Evolutionary conservation across 2,888 invertebrate species (phyloP).

Genomic region (Caenorhabditis drosophilae): DNA sequence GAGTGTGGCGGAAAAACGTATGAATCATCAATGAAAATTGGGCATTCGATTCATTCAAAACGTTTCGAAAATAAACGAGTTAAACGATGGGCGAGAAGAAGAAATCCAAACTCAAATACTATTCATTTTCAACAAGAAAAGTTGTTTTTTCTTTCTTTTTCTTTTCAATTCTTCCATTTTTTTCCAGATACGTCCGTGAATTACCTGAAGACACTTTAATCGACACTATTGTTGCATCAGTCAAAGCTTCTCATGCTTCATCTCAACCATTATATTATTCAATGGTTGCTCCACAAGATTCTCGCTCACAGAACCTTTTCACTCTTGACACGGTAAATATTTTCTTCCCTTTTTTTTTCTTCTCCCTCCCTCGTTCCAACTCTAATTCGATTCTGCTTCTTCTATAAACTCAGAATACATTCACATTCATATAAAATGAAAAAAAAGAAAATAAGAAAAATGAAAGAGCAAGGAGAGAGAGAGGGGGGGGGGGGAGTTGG

Average conservation of each 20-base stretch:
- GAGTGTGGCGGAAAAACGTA: conserved; percentile 26
- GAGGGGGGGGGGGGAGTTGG: no score
- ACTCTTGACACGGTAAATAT: conserved; percentile 51
- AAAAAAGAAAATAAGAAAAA: no score
- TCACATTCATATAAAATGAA: no score
- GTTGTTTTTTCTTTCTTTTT: conserved; percentile 24
- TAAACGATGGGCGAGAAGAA: conserved; percentile 61
- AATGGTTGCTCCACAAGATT: conserved; percentile 65
- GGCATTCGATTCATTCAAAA: conserved; percentile 32
- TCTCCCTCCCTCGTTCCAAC: no score
- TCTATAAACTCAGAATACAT: no score
- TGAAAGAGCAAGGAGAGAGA: no score
- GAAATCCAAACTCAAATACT: conserved; percentile 59
- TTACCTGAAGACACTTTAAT: conserved; percentile 58
- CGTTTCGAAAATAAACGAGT: conserved; percentile 17
- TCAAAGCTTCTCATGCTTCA: conserved; percentile 57
- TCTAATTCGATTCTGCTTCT: no score
- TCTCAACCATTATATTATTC: conserved; percentile 63
- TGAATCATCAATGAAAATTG: conserved; percentile 24
- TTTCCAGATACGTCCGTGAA: conserved; percentile 59
- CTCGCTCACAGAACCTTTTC: conserved; percentile 56
- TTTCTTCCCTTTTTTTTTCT: background rate
- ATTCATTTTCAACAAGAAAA: conserved; percentile 66
- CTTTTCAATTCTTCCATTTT: background rate
- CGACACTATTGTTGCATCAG: conserved; percentile 49